Percentiles rank a stretch among this genome's conserved stretches.
Evolutionary conservation across 2,113 vertebrate species (phyloP).

Genomic region (Podarcis muralis): DNA sequence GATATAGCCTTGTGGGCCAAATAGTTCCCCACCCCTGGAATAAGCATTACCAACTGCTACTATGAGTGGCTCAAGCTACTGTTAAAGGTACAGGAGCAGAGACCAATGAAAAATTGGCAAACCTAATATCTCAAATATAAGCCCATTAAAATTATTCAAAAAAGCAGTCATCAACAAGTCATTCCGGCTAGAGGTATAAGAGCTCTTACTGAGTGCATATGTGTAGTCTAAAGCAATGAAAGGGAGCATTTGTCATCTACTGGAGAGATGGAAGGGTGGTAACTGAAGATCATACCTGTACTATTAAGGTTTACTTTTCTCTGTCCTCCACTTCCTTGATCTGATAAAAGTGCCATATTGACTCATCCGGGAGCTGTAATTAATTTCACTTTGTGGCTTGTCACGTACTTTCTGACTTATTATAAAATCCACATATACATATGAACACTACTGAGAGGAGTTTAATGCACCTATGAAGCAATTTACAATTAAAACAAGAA

Average conservation of each 20-base stretch:
- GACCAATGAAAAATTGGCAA: background rate
- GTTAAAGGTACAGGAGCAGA: background rate
- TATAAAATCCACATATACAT: background rate
- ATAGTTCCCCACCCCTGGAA: background rate
- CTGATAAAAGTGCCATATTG: background rate
- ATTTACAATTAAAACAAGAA: conserved; percentile 37
- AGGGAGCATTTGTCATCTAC: background rate
- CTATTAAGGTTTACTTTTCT: background rate
- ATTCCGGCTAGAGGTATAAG: background rate
- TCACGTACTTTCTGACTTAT: conserved; percentile 5
- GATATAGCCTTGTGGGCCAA: too few relatives aligned
- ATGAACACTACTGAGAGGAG: conserved; percentile 27
- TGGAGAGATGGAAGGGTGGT: background rate
- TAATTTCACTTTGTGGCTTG: background rate
- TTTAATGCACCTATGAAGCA: conserved; percentile 57
- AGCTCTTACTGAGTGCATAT: background rate
- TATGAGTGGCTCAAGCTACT: background rate
- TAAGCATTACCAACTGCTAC: background rate
- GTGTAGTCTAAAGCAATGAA: background rate
- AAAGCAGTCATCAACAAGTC: background rate
- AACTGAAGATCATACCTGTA: background rate
- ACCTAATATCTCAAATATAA: background rate
- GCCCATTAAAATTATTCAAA: background rate
- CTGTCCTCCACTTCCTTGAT: background rate
- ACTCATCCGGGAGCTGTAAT: background rate